Evolutionary conservation across 1,140 invertebrate genomes (phyloP), one percentile per base, ranked within the genome.

Genomic region (Dufourea novaeangliae): DNA sequence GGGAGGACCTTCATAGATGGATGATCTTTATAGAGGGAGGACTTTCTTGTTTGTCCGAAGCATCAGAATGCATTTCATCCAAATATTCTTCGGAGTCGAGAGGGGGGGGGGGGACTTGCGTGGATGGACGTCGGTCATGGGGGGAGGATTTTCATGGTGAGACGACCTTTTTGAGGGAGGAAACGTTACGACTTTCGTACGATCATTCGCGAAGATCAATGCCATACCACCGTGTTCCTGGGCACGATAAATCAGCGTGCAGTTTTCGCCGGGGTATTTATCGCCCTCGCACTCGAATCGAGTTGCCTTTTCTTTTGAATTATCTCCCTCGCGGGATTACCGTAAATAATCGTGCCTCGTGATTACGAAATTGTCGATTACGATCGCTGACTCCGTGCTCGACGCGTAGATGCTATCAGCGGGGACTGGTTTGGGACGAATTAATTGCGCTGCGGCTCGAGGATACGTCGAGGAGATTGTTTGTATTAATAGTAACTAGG

Each of bases 361-460:
- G 71, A 64, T 73, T 73, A 73, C 71, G 59, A 73, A 73, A 52
- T 64, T 73, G 64, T 73, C 71, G 71, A 73, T 73, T 37, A 39
- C 32, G 44, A 54, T 64, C 61, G 71, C 32, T 61, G 17, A n/a
- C n/a, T 37, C 29, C 32, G 14, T 63, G 10, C 37, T 46, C 25
- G 6, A 17, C 27, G 22, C 12, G 20, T 2, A 17, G 12, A 44
- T 44, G 10, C 20, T 41, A 12, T 63, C 6, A 34, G n/a, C 6
- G 14, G 1, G 8, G 29, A 34, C 17, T 27, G 22, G 22, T 54
- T 5, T 3, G 2, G 27, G 17, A 11, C 17, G 1, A 20, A 57
- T 32, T n/a, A 32, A 59, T 59, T 17, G 17, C 29, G 32, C 10
- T 34, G 57, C 20, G 20, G 14, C n/a, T n/a, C 14, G 6, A n/a